These are phyloP conservation scores for Helicoverpa assulta DNA, from an alignment of 2,888 invertebrate species.

Conservation along the genomic window DNA sequence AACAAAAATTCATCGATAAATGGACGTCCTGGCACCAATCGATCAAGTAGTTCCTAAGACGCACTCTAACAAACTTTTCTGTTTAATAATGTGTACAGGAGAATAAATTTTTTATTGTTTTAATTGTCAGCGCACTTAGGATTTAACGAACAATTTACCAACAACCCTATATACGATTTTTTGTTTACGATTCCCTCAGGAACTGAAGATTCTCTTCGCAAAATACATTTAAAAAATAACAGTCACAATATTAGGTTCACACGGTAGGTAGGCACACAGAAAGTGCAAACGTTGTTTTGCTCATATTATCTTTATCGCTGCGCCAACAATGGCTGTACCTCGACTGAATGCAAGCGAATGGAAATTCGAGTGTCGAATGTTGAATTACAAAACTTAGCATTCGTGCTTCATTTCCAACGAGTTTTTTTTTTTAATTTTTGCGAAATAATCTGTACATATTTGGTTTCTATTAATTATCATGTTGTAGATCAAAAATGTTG, in stretches of 20 bases:
- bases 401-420: not conserved
- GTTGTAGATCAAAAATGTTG: too few relatives aligned
- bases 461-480: not conserved
- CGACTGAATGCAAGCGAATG: slow-evolving; percentile 47
- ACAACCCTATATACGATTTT: too few relatives aligned
- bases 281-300: slow-evolving; percentile 30
- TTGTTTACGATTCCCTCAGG: not conserved
- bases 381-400: slow-evolving; percentile 33
- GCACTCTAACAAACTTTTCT: too few relatives aligned
- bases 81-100: too few relatives aligned
- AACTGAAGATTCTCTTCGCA: slow-evolving; percentile 1
- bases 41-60: too few relatives aligned
- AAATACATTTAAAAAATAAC: not conserved
- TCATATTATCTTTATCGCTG: slow-evolving; percentile 46
- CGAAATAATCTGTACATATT: slow-evolving; percentile 15
- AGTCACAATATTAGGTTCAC: slow-evolving; percentile 13
- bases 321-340: slow-evolving; percentile 46
- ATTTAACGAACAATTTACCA: too few relatives aligned
- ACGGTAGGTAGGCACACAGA: slow-evolving; percentile 12
- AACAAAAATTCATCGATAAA: too few relatives aligned
- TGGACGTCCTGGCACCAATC: too few relatives aligned
- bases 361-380: slow-evolving; percentile 39
- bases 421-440: slow-evolving; percentile 10
- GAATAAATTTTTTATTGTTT: too few relatives aligned
- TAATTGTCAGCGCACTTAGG: too few relatives aligned